Percentiles rank a stretch among this genome's conserved stretches.
These are phyloP conservation scores for Drosophila elegans DNA, from an alignment of 1,140 invertebrate genomes.

Conservation along the genomic window DNA sequence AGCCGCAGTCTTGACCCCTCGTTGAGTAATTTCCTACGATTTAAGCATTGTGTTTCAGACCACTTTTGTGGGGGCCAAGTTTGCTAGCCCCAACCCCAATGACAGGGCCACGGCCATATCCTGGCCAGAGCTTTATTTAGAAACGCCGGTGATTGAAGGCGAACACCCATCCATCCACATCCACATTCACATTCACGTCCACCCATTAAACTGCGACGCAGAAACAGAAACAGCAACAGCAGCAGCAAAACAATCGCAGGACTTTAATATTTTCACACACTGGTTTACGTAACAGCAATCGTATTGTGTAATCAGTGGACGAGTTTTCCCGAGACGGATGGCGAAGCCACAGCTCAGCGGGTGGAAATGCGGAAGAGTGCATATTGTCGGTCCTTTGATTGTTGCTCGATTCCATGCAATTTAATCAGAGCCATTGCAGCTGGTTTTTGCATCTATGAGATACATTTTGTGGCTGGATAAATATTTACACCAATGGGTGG, in stretches of 20 bases:
- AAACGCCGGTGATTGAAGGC: conserved; percentile 49
- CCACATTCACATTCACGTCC: background rate
- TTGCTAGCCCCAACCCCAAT: conserved; percentile 23
- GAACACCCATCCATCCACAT: conserved; percentile 1
- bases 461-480: conserved; percentile 35
- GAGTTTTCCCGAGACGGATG: background rate
- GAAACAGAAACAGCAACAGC: conserved; percentile 33
- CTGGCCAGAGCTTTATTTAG: conserved; percentile 60
- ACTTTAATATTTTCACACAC: conserved; percentile 66
- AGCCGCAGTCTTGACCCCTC: conserved; percentile 44
- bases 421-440: conserved; percentile 18
- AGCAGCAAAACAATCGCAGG: conserved; percentile 49
- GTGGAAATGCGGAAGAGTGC: conserved; percentile 3
- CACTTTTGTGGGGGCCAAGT: conserved; percentile 33
- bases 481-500: conserved; percentile 20
- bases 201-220: conserved; percentile 56
- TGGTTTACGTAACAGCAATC: conserved; percentile 73
- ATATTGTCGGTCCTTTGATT: conserved; percentile 33
- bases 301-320: conserved; percentile 69
- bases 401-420: conserved; percentile 14
- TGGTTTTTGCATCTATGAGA: conserved; percentile 23
- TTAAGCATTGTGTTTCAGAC: conserved; percentile 60
- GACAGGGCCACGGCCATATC: conserved; percentile 61
- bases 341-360: background rate
- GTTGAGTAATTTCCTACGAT: conserved; percentile 67